phyloP scores from a whole-genome alignment of 2,113 vertebrate species.

The Ceyx melanurus region DNA sequence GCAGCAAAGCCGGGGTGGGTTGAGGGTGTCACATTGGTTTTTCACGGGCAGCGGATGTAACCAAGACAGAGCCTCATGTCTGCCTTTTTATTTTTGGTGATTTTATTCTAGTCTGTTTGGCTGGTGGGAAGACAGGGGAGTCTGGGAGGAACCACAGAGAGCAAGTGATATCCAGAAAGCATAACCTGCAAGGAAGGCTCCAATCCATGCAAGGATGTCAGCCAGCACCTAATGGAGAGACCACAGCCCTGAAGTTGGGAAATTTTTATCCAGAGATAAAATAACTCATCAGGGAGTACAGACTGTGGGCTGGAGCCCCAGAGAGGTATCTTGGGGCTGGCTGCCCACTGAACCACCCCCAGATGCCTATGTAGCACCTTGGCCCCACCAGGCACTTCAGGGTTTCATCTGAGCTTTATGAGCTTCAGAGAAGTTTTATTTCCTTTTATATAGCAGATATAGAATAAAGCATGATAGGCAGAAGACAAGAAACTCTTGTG shows the following conservation, averaged over 20 bases:
- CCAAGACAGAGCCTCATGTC: neutral
- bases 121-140: neutral
- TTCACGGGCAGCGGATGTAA: no score
- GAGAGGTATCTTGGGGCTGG: neutral
- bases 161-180: neutral
- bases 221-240: neutral
- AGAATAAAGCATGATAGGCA: neutral
- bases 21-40: no score
- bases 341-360: neutral
- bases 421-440: neutral
- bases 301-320: neutral
- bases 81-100: fast-evolving
- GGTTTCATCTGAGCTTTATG: neutral
- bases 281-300: neutral
- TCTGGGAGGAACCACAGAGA: neutral
- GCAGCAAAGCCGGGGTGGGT: no score
- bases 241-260: neutral
- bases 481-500: neutral
- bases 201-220: neutral
- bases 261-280: neutral
- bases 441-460: neutral
- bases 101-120: neutral
- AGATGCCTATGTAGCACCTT: neutral
- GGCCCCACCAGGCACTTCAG: neutral
- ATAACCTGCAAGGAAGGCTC: neutral